Conservation (phyloP, 2,888 invertebrate species). For the Ophonus ardosiacus region DNA sequence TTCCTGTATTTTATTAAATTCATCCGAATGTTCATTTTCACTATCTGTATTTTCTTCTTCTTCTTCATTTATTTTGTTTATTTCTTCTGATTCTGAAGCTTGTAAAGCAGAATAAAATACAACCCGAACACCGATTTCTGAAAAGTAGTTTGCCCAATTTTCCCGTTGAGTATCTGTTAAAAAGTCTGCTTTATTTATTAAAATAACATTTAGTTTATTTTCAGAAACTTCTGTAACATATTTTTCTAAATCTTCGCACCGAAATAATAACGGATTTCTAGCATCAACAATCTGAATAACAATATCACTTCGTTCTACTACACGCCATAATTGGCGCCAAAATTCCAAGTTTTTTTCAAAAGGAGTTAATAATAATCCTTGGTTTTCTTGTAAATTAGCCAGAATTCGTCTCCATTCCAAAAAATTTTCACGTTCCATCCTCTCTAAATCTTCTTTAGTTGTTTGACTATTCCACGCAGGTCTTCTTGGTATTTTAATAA, state of each 20-base stretch:
- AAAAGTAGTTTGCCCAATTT: constrained; percentile 92
- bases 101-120: constrained; percentile 95
- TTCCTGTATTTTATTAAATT: constrained; percentile 73
- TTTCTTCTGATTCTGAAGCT: constrained; percentile 77
- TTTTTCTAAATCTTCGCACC: constrained; percentile 93
- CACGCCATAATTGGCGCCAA: constrained; percentile 99
- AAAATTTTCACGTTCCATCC: constrained; percentile 89
- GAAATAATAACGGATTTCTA: constrained; percentile 91
- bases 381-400: constrained; percentile 86
- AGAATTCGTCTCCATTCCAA: constrained; percentile 93
- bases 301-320: constrained; percentile 96
- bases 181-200: constrained; percentile 98
- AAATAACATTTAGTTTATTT: constrained; percentile 87
- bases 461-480: constrained; percentile 89
- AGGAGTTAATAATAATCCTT: constrained; percentile 92
- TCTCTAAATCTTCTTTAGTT: constrained; percentile 87
- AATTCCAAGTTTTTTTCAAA: constrained; percentile 98
- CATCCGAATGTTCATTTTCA: constrained; percentile 68
- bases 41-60: constrained; percentile 73
- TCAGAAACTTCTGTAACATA: constrained; percentile 88
- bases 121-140: constrained; percentile 81
- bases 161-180: constrained; percentile 88
- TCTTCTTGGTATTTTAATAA: constrained; percentile 90
- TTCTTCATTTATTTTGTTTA: constrained; percentile 63
- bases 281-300: constrained; percentile 97